Percentiles rank a stretch among this genome's conserved stretches.
Conservation (phyloP, 2,113 vertebrate species). For the Okapia johnstoni region DNA sequence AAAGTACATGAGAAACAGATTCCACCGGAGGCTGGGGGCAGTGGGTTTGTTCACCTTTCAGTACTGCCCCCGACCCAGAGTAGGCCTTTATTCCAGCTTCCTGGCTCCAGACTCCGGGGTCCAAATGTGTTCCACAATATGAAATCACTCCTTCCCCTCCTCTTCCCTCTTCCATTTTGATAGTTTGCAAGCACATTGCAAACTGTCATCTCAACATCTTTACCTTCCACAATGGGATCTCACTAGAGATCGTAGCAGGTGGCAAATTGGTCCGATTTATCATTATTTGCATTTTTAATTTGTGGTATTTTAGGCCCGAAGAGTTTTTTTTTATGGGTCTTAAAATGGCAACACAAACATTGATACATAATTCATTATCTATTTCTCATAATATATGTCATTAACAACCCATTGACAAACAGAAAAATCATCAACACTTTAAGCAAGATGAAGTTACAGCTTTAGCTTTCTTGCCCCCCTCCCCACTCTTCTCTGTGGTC, state of each 20-base stretch:
- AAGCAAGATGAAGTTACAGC: background rate
- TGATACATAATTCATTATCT: conserved; percentile 64
- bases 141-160: background rate
- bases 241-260: conserved; percentile 55
- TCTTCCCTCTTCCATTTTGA: background rate
- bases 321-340: conserved; percentile 39
- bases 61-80: background rate
- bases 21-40: background rate
- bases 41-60: background rate
- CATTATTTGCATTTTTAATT: conserved; percentile 71
- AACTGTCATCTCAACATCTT: conserved; percentile 46
- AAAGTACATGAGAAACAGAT: background rate
- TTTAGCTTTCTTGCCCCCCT: background rate
- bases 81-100: background rate
- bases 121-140: background rate
- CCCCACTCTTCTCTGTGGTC: background rate
- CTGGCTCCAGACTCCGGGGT: background rate
- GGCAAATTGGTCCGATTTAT: conserved; percentile 64
- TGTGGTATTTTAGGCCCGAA: conserved; percentile 59
- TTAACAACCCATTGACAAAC: conserved; percentile 34
- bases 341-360: conserved; percentile 61
- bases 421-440: background rate
- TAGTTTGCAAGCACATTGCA: conserved; percentile 58
- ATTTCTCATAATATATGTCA: conserved; percentile 42
- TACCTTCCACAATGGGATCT: conserved; percentile 43